A percentile compares a stretch with the other conserved stretches of the same genome.
phyloP scores from a whole-genome alignment of 2,888 invertebrate species.

The Liposcelis brunnea region DNA sequence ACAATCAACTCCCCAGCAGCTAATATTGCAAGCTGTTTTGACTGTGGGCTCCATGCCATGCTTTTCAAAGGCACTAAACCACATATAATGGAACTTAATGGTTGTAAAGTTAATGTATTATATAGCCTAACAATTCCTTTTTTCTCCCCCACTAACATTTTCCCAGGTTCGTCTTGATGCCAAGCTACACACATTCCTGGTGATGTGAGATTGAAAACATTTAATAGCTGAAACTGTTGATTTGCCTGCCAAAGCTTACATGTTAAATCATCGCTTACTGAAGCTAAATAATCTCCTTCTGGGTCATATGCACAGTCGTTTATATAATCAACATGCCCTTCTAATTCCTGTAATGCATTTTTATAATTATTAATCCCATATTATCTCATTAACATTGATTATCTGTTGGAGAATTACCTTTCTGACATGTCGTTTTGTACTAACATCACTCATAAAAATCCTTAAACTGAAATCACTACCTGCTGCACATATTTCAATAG shows the following conservation, averaged over 20 bases:
- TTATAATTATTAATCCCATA: neutral
- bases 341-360: constrained; percentile 28
- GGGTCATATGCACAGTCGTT: constrained; percentile 53
- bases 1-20: constrained; percentile 46
- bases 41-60: constrained; percentile 48
- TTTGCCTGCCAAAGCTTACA: constrained; percentile 47
- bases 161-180: constrained; percentile 49
- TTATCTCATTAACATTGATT: constrained; percentile 1
- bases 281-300: constrained; percentile 47
- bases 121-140: constrained; percentile 55
- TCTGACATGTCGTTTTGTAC: constrained; percentile 12
- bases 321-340: constrained; percentile 48
- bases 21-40: constrained; percentile 37
- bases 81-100: constrained; percentile 46
- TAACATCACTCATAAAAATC: constrained; percentile 36
- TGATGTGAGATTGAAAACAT: constrained; percentile 43
- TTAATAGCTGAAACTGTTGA: constrained; percentile 32
- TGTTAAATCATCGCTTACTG: constrained; percentile 59
- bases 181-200: constrained; percentile 47
- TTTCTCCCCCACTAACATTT: constrained; percentile 57
- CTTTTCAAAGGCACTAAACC: constrained; percentile 41
- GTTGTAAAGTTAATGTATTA: constrained; percentile 45
- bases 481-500: constrained; percentile 35
- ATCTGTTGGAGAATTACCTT: constrained; percentile 20
- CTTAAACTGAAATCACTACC: constrained; percentile 37